Evolutionary conservation across 2,888 invertebrate species (phyloP).

Genomic region (Plebejus melissa): DNA sequence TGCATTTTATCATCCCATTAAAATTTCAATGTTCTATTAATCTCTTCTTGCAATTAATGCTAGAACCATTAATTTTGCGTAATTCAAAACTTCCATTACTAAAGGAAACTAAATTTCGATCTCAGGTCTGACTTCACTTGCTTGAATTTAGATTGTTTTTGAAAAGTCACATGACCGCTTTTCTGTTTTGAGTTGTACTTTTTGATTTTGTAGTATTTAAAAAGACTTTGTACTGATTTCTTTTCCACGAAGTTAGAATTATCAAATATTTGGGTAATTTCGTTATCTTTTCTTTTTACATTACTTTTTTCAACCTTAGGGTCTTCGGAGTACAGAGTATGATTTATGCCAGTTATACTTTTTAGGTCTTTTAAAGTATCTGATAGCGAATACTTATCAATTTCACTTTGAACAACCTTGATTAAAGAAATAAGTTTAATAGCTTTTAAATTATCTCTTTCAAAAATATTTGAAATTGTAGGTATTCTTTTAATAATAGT

Average conservation of each 20-base stretch:
- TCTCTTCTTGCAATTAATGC: neutral
- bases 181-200: neutral
- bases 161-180: slow-evolving; percentile 32
- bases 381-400: slow-evolving; percentile 33
- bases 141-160: slow-evolving; percentile 38
- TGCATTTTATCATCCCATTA: slow-evolving; percentile 3
- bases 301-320: neutral
- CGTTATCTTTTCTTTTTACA: neutral
- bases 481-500: neutral
- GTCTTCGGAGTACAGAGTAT: neutral
- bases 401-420: slow-evolving; percentile 33
- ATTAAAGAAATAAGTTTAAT: slow-evolving; percentile 34
- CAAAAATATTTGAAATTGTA: neutral
- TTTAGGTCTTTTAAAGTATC: neutral
- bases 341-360: neutral
- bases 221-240: neutral
- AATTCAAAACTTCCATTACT: neutral
- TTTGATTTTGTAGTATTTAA: neutral
- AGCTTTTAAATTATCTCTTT: neutral
- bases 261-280: neutral
- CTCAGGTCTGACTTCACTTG: slow-evolving; percentile 37
- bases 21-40: slow-evolving; percentile 9
- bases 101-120: slow-evolving; percentile 32
- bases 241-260: neutral
- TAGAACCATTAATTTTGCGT: neutral